phyloP scores from a whole-genome alignment of 1,140 invertebrate genomes.

The Calliphora vicina region DNA sequence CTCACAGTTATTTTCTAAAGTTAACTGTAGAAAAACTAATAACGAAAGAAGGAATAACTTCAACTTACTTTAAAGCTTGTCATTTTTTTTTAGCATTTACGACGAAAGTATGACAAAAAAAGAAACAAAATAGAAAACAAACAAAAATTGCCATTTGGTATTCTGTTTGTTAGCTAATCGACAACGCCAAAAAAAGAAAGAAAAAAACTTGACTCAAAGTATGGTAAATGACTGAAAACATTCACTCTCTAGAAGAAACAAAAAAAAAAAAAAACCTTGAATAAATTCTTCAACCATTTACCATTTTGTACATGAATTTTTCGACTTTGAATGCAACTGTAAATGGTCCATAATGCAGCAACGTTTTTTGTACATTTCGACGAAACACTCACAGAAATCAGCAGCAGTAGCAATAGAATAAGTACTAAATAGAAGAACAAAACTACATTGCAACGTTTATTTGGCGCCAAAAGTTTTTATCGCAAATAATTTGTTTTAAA shows the following conservation, averaged over 20 bases:
- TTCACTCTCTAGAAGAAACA: background rate
- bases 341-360: background rate
- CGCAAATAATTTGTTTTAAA: background rate
- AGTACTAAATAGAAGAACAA: background rate
- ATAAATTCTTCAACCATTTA: background rate
- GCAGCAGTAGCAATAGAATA: no score
- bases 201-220: background rate
- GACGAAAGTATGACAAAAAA: background rate
- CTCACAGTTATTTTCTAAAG: background rate
- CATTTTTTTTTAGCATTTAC: background rate
- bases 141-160: background rate
- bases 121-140: no score
- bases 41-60: background rate
- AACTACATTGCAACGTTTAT: conserved; percentile 10
- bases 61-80: background rate
- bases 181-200: background rate
- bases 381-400: background rate
- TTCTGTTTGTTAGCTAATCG: background rate
- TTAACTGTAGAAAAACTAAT: background rate
- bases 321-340: background rate
- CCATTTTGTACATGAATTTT: background rate
- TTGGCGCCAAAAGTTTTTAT: conserved; percentile 33
- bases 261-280: background rate
- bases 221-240: background rate
- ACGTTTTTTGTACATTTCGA: background rate